A percentile compares a stretch with the other conserved stretches of the same genome.
phyloP scores from a whole-genome alignment of 2,888 invertebrate genomes.

The Diachrysia chrysitis region DNA sequence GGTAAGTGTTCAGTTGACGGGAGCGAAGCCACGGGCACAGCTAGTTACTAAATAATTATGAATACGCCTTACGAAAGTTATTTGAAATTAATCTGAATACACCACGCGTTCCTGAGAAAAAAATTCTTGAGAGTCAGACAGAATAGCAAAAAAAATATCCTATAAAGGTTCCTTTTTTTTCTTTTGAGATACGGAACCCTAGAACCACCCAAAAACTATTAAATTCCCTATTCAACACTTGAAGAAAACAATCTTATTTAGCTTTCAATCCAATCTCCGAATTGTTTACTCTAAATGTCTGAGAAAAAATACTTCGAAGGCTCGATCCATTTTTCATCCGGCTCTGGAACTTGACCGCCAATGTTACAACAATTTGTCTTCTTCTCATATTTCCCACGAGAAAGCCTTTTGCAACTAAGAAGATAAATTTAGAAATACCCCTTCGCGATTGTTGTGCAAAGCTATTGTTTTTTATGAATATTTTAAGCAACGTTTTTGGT shows the following conservation, averaged over 20 bases:
- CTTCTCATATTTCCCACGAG: slow-evolving; percentile 75
- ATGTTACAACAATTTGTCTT: slow-evolving; percentile 73
- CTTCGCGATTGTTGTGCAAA: slow-evolving; percentile 37
- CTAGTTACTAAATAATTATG: too few relatives aligned
- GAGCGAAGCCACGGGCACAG: too few relatives aligned
- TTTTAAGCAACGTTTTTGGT: not conserved
- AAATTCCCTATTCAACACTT: slow-evolving; percentile 16
- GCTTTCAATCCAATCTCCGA: slow-evolving; percentile 39
- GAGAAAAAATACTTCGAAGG: slow-evolving; percentile 44
- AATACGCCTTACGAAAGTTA: too few relatives aligned
- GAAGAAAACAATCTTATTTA: slow-evolving; percentile 31
- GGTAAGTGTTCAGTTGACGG: too few relatives aligned
- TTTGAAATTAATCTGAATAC: too few relatives aligned
- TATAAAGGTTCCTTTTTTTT: too few relatives aligned
- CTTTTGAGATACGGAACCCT: too few relatives aligned
- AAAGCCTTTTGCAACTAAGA: slow-evolving; percentile 41
- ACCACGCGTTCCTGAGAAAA: too few relatives aligned
- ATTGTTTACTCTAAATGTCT: slow-evolving; percentile 34
- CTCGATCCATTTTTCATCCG: slow-evolving; percentile 71
- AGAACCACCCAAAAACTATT: slow-evolving; percentile 3
- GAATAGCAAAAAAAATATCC: too few relatives aligned
- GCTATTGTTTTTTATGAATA: slow-evolving; percentile 35
- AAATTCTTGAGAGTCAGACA: too few relatives aligned
- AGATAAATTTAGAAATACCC: slow-evolving; percentile 54
- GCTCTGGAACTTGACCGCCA: slow-evolving; percentile 69